A percentile compares a stretch with the other conserved stretches of the same genome.
Evolutionary conservation across 53 echinoderm and acorn worm genomes (phyloP).

Genomic region (Astropecten irregularis): DNA sequence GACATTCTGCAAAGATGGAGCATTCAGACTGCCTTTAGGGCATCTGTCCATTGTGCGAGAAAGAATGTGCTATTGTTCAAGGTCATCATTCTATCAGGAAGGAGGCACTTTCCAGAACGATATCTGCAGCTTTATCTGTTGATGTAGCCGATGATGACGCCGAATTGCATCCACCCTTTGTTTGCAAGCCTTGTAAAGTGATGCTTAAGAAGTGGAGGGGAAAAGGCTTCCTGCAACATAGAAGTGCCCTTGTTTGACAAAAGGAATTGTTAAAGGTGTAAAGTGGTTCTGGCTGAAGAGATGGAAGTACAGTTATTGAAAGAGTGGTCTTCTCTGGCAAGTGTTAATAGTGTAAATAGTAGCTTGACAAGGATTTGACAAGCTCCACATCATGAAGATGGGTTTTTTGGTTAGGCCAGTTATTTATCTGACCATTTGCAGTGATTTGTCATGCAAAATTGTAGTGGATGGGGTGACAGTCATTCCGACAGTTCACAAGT

Average conservation of each 20-base stretch:
- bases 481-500: neutral
- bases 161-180: too few relatives aligned
- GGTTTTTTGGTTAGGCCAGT: neutral
- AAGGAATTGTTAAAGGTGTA: neutral
- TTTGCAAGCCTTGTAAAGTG: too few relatives aligned
- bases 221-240: slow-evolving; percentile 9
- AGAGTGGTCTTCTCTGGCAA: neutral
- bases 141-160: too few relatives aligned
- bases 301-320: neutral
- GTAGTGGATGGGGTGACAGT: neutral
- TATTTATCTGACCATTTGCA: neutral
- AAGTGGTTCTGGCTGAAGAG: neutral
- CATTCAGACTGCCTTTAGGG: too few relatives aligned
- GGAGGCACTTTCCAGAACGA: too few relatives aligned
- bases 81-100: too few relatives aligned
- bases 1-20: too few relatives aligned
- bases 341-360: neutral
- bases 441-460: neutral
- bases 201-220: too few relatives aligned
- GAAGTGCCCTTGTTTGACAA: neutral
- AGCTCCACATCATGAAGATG: slow-evolving; percentile 8
- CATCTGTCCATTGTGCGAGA: too few relatives aligned
- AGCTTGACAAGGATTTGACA: neutral
- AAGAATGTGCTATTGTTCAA: too few relatives aligned
- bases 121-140: too few relatives aligned